Base-by-base conservation (phyloP, 1,140 invertebrate genomes). In the Chymomyza costata region DNA sequence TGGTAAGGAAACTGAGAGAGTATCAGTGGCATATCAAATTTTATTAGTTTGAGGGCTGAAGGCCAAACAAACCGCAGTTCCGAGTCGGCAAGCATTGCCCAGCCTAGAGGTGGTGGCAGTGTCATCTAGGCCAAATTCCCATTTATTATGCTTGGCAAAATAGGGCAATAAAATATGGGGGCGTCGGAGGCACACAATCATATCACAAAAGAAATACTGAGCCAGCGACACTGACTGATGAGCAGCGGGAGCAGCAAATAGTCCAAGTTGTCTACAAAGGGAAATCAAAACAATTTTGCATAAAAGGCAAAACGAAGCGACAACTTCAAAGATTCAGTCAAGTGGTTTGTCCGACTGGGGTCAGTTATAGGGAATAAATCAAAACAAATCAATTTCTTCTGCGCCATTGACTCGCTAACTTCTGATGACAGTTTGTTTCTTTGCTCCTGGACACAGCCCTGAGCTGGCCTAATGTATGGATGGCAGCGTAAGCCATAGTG, bases 351-450 rank as follows among this genome's bases (percentile, higher is more conserved):
- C 41, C 17, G n/a, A 34, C n/a, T n/a, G n/a, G n/a, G n/a, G n/a
- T n/a, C n/a, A n/a, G n/a, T n/a, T 34, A 67, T 48, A n/a, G 34
- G 25, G 43, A 54, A 67, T 67, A 67, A 67, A 67, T 67, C 65
- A 67, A 67, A 65, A 65, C 65, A 67, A 65, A 67, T 67, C 61
- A 65, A 65, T 67, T 67, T 55, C 61, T 67, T 67, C 61, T 65
- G 38, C 50, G 31, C 61, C 65, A 65, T 67, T 65, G 61, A 55
- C 49, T 67, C 50, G 50, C 7, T 40, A 54, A 44, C 46, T 45
- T 61, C 61, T 56, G 50, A 47, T 59, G 64, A 67, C 61, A 64
- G 50, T 59, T 54, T 45, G 55, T 50, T 59, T 37, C 40, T 32
- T 44, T 43, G 3, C 3, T 17, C 21, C 18, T n/a, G 45, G 55